Conservation (phyloP, 2,113 vertebrate genomes). For the Meleagris gallopavo region DNA sequence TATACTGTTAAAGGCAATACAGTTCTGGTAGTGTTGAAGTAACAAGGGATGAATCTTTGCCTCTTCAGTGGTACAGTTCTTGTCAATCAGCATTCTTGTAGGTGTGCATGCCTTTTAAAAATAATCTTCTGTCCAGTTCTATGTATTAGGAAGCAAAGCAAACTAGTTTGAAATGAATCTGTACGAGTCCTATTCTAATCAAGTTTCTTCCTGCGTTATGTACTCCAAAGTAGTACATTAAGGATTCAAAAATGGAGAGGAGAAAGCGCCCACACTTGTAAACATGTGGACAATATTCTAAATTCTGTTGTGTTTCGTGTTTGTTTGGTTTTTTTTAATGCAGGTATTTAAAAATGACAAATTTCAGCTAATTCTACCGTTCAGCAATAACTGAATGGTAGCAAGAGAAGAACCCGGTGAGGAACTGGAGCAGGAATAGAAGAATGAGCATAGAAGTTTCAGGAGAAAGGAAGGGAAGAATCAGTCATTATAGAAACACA, state of each 20-base stretch:
- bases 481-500: too few species aligned
- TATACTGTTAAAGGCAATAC: not conserved
- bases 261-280: fast-evolving
- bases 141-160: not conserved
- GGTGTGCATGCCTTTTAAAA: not conserved
- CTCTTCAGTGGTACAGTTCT: not conserved
- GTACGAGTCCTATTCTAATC: not conserved
- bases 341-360: not conserved
- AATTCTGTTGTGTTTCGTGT: too few species aligned
- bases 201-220: not conserved
- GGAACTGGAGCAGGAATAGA: not conserved
- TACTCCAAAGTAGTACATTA: not conserved
- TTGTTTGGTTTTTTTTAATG: not conserved
- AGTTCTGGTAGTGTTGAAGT: not conserved
- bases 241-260: not conserved
- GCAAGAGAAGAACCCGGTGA: not conserved
- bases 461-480: not conserved
- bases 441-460: not conserved
- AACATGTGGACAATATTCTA: not conserved
- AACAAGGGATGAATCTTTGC: not conserved
- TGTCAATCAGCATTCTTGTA: not conserved
- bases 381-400: not conserved
- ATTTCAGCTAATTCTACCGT: not conserved
- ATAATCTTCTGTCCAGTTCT: not conserved
- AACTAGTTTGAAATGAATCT: not conserved